Evolutionary conservation across 1,140 invertebrate genomes (phyloP).

Genomic region (Delia radicum): DNA sequence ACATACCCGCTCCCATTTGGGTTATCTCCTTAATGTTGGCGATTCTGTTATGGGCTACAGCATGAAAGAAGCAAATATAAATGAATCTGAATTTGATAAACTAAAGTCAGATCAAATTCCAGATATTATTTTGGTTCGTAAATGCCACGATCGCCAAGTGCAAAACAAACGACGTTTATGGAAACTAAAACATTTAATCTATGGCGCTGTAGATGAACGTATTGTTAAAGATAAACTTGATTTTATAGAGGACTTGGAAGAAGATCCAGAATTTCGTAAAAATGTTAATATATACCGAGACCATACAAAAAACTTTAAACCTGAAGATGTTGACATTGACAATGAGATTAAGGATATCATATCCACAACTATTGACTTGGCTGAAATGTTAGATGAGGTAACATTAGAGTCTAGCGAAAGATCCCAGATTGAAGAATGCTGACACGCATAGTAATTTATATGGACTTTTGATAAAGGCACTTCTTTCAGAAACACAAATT

Average conservation of each 20-base stretch:
- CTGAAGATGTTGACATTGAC: conserved; percentile 65
- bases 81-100: conserved; percentile 86
- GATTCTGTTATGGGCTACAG: conserved; percentile 94
- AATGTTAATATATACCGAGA: conserved; percentile 94
- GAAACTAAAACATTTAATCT: conserved; percentile 87
- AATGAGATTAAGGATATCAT: conserved; percentile 63
- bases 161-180: conserved; percentile 78
- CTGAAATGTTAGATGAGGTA: conserved; percentile 97
- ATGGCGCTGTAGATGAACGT: conserved; percentile 66
- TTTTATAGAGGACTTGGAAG: conserved; percentile 96
- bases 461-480: no score
- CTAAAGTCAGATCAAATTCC: conserved; percentile 72
- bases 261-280: conserved; percentile 84
- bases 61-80: conserved; percentile 85
- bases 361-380: conserved; percentile 84
- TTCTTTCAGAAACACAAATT: no score
- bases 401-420: conserved; percentile 62
- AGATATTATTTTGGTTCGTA: conserved; percentile 93
- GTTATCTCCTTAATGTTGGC: conserved; percentile 88
- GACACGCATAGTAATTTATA: no score
- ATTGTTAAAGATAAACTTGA: conserved; percentile 84
- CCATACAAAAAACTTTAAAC: conserved; percentile 61
- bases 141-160: conserved; percentile 75
- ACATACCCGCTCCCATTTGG: conserved; percentile 90
- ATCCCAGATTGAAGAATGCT: conserved; percentile 55